These are phyloP conservation scores for Cyprinodon variegatus DNA, from an alignment of 2,113 vertebrate species.

Conservation along the genomic window DNA sequence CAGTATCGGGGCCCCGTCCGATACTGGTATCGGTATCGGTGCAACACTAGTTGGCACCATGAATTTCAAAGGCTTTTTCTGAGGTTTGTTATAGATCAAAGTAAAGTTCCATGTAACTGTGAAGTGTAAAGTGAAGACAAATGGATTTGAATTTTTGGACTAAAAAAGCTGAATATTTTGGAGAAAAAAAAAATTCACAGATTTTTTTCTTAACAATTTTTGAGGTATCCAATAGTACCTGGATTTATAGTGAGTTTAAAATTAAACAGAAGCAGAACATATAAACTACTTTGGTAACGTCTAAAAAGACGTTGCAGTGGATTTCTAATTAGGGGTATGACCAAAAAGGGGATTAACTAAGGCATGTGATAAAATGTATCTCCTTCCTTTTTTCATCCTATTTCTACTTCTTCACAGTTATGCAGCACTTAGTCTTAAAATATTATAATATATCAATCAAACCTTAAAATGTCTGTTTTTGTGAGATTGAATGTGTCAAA, in stretches of 20 bases:
- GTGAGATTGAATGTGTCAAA: neutral
- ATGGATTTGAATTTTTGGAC: neutral
- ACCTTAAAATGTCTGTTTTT: neutral
- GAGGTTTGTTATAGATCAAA: neutral
- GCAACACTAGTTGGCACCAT: neutral
- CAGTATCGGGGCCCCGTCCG: too few species aligned
- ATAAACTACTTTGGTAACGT: too few species aligned
- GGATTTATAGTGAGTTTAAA: too few species aligned
- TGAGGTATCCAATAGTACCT: too few species aligned
- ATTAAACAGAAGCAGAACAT: too few species aligned
- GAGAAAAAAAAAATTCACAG: too few species aligned
- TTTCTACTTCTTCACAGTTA: neutral
- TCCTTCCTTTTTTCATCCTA: neutral
- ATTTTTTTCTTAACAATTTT: too few species aligned
- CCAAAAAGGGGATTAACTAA: neutral
- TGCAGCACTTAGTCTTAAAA: neutral
- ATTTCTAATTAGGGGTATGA: neutral
- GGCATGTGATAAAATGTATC: neutral
- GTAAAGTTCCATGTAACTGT: neutral
- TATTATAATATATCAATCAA: neutral
- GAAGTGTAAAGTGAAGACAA: neutral
- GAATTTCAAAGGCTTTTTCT: neutral
- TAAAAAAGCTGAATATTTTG: neutral
- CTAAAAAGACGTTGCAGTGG: too few species aligned
- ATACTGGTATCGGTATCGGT: too few species aligned